phyloP scores from a whole-genome alignment of 2,113 vertebrate genomes.

The Indicator indicator region DNA sequence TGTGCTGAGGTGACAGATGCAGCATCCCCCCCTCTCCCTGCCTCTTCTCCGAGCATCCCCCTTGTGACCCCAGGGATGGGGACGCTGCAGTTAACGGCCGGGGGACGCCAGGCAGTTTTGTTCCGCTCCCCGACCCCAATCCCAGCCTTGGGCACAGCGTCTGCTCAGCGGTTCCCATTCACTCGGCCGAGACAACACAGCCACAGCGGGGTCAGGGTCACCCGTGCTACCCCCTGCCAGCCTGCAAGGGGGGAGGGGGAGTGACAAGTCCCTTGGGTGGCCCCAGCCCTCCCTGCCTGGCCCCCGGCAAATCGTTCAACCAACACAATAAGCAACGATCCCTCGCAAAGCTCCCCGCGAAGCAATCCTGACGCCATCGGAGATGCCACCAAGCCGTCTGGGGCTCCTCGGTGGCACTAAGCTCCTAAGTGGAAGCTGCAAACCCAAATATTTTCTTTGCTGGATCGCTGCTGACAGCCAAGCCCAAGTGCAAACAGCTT shows the following conservation, averaged over 20 bases:
- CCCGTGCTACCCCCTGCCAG: neutral
- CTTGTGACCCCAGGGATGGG: neutral
- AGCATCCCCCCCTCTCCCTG: neutral
- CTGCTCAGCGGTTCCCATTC: neutral
- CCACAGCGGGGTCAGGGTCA: neutral
- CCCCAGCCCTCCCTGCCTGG: neutral
- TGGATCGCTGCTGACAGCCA: neutral
- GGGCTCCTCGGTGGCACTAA: neutral
- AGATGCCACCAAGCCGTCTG: fast-evolving
- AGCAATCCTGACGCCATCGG: fast-evolving
- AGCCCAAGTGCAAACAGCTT: neutral
- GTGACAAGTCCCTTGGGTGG: neutral
- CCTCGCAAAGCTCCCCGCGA: neutral
- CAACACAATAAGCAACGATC: neutral
- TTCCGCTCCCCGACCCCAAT: neutral
- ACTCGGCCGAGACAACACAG: neutral
- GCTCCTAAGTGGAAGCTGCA: neutral
- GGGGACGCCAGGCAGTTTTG: neutral
- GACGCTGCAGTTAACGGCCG: neutral
- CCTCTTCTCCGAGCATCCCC: neutral
- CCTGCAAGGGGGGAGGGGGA: neutral
- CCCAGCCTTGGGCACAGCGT: neutral
- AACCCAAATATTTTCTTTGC: neutral
- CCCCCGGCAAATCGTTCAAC: neutral
- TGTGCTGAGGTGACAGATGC: neutral